Evolutionary conservation across 2,797 vertebrate species (phyloP).

Genomic region (Acipenser oxyrinchus): DNA sequence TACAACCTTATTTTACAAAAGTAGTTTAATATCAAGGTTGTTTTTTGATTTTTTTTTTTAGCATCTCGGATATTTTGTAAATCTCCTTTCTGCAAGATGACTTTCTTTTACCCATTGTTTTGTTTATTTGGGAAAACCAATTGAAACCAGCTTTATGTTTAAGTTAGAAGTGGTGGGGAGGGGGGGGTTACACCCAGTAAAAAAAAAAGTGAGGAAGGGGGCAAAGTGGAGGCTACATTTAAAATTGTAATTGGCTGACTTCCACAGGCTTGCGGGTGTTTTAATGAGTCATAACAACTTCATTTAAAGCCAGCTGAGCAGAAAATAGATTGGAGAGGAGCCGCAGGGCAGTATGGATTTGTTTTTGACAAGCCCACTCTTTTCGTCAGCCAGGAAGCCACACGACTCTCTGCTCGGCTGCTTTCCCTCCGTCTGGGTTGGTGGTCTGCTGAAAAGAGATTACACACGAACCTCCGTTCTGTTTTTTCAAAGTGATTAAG

Average conservation of each 20-base stretch:
- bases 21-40: conserved; percentile 13
- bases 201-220: conserved; percentile 36
- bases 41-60: conserved; percentile 33
- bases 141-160: conserved; percentile 38
- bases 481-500: conserved; percentile 45
- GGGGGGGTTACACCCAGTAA: conserved; percentile 43
- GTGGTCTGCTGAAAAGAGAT: conserved; percentile 53
- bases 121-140: conserved; percentile 32
- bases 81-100: no score
- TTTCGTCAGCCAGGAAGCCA: conserved; percentile 63
- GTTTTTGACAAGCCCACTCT: conserved; percentile 72
- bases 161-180: conserved; percentile 33
- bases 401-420: conserved; percentile 60
- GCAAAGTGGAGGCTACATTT: conserved; percentile 85
- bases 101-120: conserved; percentile 22
- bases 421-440: conserved; percentile 34
- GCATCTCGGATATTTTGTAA: no score
- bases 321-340: conserved; percentile 99
- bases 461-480: conserved; percentile 35
- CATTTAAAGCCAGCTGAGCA: conserved; percentile 99
- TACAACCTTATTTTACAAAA: conserved; percentile 14
- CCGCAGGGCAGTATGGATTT: conserved; percentile 98
- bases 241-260: conserved; percentile 99
- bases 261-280: conserved; percentile 99
- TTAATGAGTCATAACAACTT: conserved; percentile 99